Base-by-base conservation (phyloP, 1,140 invertebrate species). In the Drosophila insularis region DNA sequence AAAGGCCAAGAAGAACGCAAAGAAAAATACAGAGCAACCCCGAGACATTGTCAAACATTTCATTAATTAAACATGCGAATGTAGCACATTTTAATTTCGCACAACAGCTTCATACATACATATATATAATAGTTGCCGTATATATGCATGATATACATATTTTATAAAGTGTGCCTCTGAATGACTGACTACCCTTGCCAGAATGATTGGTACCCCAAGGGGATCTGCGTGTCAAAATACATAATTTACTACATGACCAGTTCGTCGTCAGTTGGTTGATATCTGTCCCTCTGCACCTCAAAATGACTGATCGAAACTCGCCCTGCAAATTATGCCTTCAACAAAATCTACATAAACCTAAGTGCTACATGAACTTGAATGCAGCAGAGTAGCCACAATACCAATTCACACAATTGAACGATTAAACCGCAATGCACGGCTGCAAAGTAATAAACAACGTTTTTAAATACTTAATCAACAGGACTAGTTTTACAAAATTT, bases 51-150 rank as follows among this genome's bases (percentile, higher is more conserved):
- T 89, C 84, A 87, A 87, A 89, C 84, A 82, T 80, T 87, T 89
- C 76, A 87, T 87, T 87, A 87, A 87, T 87, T 87, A 89, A 87
- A 87, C 82, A 87, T 89, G 82, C 82, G 80, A 87, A 81, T 87
- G 82, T 75, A 55, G 78, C 82, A 87, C 79, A 81, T 87, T 86
- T 86, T 86, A 70, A 81, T 89, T 89, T 87, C 62, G 80, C 82
- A 82, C 75, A 86, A 86, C 65, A 85, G 65, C 62, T 68, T n/a
- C 71, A 73, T 63, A 27, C 27, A 27, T 27, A 27, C 27, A 5
- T 62, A 37, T 13, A 55, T 53, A 31, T 67, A 35, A 63, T 43
- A n/a, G 37, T 56, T 60, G 60, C 32, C 59, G 58, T 74, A 73
- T 43, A 1, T 46, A 6, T 46, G 43, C 17, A 2, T 46, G 43